Percentiles rank a stretch among this genome's conserved stretches.
These are phyloP conservation scores for Matsumurasca onukii DNA, from an alignment of 1,140 invertebrate genomes.

Conservation along the genomic window DNA sequence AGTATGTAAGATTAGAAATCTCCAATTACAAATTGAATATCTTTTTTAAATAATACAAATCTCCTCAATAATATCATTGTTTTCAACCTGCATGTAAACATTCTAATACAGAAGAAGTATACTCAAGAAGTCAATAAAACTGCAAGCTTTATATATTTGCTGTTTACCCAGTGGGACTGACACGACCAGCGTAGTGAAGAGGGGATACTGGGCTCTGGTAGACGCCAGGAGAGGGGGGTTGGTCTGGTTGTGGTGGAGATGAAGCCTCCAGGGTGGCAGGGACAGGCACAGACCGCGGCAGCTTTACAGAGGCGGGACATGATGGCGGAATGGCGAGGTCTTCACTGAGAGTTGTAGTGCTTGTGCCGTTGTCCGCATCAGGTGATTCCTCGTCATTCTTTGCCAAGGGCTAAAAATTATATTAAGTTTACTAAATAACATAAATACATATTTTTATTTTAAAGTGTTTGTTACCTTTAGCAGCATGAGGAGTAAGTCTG, in stretches of 20 bases:
- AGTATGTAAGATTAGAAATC: too few relatives aligned
- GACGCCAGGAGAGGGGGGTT: conserved; percentile 21
- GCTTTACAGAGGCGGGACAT: not conserved
- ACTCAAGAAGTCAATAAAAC: too few relatives aligned
- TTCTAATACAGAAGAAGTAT: too few relatives aligned
- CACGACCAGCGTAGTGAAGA: conserved; percentile 38
- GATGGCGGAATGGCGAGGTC: conserved; percentile 44
- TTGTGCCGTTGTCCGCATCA: conserved; percentile 33
- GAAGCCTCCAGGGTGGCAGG: conserved; percentile 42
- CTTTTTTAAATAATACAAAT: too few relatives aligned
- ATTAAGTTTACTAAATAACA: too few relatives aligned
- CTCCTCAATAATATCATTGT: too few relatives aligned
- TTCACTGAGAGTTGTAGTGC: conserved; percentile 41
- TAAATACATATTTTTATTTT: too few relatives aligned
- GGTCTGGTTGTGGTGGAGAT: conserved; percentile 45
- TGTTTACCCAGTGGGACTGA: conserved; percentile 34
- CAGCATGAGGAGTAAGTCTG: too few relatives aligned
- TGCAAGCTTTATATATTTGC: too few relatives aligned
- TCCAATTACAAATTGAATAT: too few relatives aligned
- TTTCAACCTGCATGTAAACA: too few relatives aligned
- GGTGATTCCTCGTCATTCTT: conserved; percentile 51
- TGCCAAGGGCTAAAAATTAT: conserved; percentile 48
- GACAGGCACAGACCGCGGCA: conserved; percentile 27
- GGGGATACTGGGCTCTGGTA: conserved; percentile 39
- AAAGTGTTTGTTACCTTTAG: too few relatives aligned